phyloP scores from a whole-genome alignment of 2,888 invertebrate genomes.

The Esperia sulphurella region DNA sequence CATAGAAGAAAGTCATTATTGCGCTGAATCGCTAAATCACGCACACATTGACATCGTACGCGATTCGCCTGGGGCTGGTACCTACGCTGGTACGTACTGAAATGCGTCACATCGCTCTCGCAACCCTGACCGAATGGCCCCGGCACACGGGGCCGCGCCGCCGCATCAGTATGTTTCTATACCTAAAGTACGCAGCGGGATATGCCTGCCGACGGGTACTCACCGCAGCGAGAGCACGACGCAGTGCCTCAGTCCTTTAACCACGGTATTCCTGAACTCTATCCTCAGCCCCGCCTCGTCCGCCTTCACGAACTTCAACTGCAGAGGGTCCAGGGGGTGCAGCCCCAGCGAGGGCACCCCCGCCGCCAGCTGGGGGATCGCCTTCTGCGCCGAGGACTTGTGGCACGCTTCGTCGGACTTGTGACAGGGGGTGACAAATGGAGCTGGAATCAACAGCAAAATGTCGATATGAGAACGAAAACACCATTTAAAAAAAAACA shows the following conservation, averaged over 20 bases:
- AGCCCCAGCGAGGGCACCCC: slow-evolving; percentile 52
- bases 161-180: too few species aligned
- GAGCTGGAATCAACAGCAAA: slow-evolving; percentile 18
- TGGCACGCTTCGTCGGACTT: slow-evolving; percentile 41
- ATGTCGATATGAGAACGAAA: neutral
- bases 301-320: slow-evolving; percentile 37
- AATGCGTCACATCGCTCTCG: too few species aligned
- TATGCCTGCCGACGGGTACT: neutral
- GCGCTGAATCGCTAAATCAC: too few species aligned
- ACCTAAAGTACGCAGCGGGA: too few species aligned
- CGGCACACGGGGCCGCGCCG: too few species aligned
- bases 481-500: too few species aligned
- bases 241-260: slow-evolving; percentile 54
- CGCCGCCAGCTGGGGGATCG: slow-evolving; percentile 43
- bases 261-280: slow-evolving; percentile 55
- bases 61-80: too few species aligned
- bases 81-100: too few species aligned
- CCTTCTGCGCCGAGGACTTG: slow-evolving; percentile 42
- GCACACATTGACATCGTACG: too few species aligned
- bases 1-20: too few species aligned
- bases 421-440: slow-evolving; percentile 52
- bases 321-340: slow-evolving; percentile 53
- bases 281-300: slow-evolving; percentile 51
- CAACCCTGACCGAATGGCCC: too few species aligned
- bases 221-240: slow-evolving; percentile 43